Base-by-base conservation (phyloP, 2,797 vertebrate species). In the Neosalanx taihuensis region DNA sequence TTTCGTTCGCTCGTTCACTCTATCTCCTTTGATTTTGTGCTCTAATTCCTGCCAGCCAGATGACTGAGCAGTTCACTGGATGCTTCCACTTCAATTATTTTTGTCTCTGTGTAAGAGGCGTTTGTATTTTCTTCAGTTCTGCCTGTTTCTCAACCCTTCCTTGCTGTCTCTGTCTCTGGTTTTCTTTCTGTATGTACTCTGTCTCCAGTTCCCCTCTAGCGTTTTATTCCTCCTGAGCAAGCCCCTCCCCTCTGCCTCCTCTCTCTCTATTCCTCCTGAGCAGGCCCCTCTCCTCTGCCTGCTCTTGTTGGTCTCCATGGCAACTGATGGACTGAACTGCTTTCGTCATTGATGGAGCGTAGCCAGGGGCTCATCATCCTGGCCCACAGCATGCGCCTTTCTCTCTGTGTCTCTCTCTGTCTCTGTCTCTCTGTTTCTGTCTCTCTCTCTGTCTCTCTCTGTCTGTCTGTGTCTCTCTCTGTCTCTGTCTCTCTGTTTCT, bases 251-350 rank as follows among this genome's bases (percentile, higher is more conserved):
- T 89, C 89, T 85, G 84, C 81, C 85, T 79, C 79, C 46, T 80
- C 82, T 87, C 82, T 89, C 67, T 90, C 89, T 91, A 83, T 87
- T 88, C 89, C 90, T 86, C 87, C 80, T 83, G 80, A 63, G 6
- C 70, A 86, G 76, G 89, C 88, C 86, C 88, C 90, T 91, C 83
- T 91, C 88, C 90, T 89, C 90, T 92, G 89, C 89, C 91, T 92
- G 88, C 87, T 80, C 87, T 83, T 81, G 78, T 80, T 26, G 83
- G 91, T 93, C 89, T 76, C 90, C 90, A 91, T 93, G 81, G 92
- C 89, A 94, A 94, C 93, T 89, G 91, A 90, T 91, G 93, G 89
- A 90, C 87, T 94, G 89, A 94, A 94, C 94, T 81, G 94, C 94
- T 95, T 93, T 94, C 93, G 94, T 95, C 94, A 94, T 92, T 91